Base-by-base conservation (phyloP, 1,140 invertebrate species). In the Drosophila busckii region DNA sequence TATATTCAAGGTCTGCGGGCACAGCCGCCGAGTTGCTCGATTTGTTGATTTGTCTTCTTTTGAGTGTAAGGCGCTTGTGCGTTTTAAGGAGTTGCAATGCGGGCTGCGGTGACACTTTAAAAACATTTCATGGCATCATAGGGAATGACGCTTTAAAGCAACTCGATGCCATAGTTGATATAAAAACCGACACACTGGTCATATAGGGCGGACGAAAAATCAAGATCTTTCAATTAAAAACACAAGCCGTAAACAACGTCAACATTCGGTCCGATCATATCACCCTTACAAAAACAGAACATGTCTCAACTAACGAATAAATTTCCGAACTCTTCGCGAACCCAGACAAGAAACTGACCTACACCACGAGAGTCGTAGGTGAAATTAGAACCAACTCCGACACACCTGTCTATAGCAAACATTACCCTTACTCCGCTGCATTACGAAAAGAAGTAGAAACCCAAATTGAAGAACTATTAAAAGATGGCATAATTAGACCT, bases 321-420 rank as follows among this genome's bases (percentile, higher is more conserved):
- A 46, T 9, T 35, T 16, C 10, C 5, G 19, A 26, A 7, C 3
- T 45, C 4, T 45, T 54, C 19, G 20, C 20, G 4, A 19, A 46
- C 12, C 41, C 41, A 22, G 29, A 55, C n/a, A 23, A 55, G 10
- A 55, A 13, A 46, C 10, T 45, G 10, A 55, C 52, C 7, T 53
- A 23, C 35, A 42, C 37, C 2, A 52, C 48, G 3, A 41, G 34
- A 23, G 25, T 52, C 1, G 17, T 29, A 5, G 17, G n/a, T 2
- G 17, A 38, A 19, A 23, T 13, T 32, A n/a, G n/a, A n/a, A n/a
- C n/a, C n/a, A n/a, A n/a, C n/a, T n/a, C n/a, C n/a, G n/a, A n/a
- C n/a, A n/a, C n/a, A n/a, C n/a, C n/a, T n/a, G n/a, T n/a, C n/a
- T n/a, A n/a, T n/a, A n/a, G n/a, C n/a, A n/a, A n/a, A n/a, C n/a